Percentiles rank a stretch among this genome's conserved stretches.
Conservation (phyloP, 1,140 invertebrate genomes). For the Drosophila leontia region DNA sequence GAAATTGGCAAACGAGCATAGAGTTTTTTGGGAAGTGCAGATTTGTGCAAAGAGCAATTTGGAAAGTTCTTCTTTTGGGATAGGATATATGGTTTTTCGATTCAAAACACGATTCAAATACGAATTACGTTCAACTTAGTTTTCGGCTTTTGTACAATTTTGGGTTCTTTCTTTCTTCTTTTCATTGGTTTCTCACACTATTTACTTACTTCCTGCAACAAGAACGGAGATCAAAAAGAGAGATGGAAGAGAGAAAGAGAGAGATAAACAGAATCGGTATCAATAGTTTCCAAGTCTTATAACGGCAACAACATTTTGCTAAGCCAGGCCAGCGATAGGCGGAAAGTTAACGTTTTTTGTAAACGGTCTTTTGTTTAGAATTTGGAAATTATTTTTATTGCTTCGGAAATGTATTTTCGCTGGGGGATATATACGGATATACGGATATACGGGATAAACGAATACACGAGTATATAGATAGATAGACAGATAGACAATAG, state of each 20-base stretch:
- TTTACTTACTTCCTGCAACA: slow-evolving; percentile 83
- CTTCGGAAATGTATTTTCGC: slow-evolving; percentile 54
- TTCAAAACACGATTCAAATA: slow-evolving; percentile 44
- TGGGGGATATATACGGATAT: slow-evolving; percentile 20
- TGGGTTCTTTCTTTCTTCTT: slow-evolving; percentile 42
- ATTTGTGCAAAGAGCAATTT: slow-evolving; percentile 20
- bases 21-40: slow-evolving; percentile 30
- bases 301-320: slow-evolving; percentile 65
- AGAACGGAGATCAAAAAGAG: slow-evolving; percentile 67
- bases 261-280: slow-evolving; percentile 73
- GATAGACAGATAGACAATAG: slow-evolving; percentile 51
- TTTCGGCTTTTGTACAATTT: slow-evolving; percentile 19
- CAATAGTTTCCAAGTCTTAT: slow-evolving; percentile 68
- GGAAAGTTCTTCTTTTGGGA: slow-evolving; percentile 10
- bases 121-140: slow-evolving; percentile 28
- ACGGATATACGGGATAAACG: slow-evolving; percentile 26
- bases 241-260: slow-evolving; percentile 65
- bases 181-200: slow-evolving; percentile 66
- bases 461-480: slow-evolving; percentile 17
- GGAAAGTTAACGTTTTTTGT: slow-evolving; percentile 61
- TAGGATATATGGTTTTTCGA: slow-evolving; percentile 11
- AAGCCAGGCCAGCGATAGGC: slow-evolving; percentile 82
- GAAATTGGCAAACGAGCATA: slow-evolving; percentile 52
- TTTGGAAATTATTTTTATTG: slow-evolving; percentile 50
- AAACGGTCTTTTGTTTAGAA: slow-evolving; percentile 49